These are phyloP conservation scores for Acronicta leporina DNA, from an alignment of 2,888 invertebrate genomes.

Conservation along the genomic window DNA sequence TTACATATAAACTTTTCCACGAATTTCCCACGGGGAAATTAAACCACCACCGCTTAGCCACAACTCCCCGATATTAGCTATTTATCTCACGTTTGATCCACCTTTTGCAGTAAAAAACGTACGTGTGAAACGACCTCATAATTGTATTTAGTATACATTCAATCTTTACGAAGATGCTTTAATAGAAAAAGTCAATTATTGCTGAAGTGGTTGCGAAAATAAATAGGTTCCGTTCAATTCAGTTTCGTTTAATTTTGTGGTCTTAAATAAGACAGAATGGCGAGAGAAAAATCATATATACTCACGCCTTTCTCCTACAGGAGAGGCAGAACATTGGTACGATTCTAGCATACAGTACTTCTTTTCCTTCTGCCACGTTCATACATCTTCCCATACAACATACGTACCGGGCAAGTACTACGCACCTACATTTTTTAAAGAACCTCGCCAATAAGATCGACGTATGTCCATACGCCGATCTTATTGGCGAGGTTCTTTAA, in stretches of 20 bases:
- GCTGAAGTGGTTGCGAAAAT: slow-evolving; percentile 9
- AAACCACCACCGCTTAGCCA: slow-evolving; percentile 39
- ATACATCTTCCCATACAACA: no score
- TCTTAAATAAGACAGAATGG: no score
- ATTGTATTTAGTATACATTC: slow-evolving; percentile 52
- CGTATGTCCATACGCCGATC: no score
- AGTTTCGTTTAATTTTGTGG: background rate
- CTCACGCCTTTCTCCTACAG: no score
- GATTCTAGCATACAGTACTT: no score
- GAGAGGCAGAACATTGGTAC: no score
- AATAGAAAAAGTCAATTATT: slow-evolving; percentile 43
- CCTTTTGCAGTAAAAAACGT: slow-evolving; percentile 54
- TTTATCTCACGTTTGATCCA: slow-evolving; percentile 60
- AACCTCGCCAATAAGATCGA: no score
- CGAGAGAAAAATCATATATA: no score
- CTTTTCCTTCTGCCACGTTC: no score
- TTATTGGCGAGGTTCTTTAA: no score
- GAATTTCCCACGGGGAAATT: slow-evolving; percentile 47
- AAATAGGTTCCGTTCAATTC: background rate
- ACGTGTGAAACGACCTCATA: slow-evolving; percentile 56
- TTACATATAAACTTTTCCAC: slow-evolving; percentile 30
- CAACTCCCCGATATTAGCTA: slow-evolving; percentile 51
- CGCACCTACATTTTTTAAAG: no score
- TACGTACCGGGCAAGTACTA: no score
- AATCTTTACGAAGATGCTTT: slow-evolving; percentile 24